phyloP scores from a whole-genome alignment of 1,140 invertebrate species.

The Acyrthosiphon pisum region DNA sequence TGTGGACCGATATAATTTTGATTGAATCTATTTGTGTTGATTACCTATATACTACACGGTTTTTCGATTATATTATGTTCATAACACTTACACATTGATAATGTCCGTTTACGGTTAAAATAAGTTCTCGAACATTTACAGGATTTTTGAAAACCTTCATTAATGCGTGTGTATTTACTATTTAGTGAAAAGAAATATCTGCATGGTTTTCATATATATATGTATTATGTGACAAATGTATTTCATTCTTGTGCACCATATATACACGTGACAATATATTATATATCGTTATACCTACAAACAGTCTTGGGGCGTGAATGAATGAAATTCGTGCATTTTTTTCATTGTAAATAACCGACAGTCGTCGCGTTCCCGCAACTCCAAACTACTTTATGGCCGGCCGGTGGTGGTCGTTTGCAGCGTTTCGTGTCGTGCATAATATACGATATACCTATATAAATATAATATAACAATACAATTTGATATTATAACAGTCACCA shows the following conservation, averaged over 20 bases:
- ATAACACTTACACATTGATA: not conserved
- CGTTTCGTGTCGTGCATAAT: not conserved
- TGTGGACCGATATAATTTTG: not conserved
- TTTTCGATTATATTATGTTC: not conserved
- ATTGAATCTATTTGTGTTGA: not conserved
- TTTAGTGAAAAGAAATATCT: not conserved
- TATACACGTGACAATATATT: not conserved
- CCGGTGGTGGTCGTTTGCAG: not conserved
- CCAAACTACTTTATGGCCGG: not conserved
- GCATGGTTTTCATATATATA: not conserved
- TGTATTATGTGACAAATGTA: not conserved
- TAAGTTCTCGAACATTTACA: not conserved
- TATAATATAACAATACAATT: not conserved
- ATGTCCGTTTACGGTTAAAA: not conserved
- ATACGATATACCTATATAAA: not conserved
- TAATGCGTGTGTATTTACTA: not conserved
- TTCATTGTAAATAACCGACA: not conserved
- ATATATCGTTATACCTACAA: not conserved
- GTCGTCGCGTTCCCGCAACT: not conserved
- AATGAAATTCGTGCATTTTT: slow-evolving; percentile 9
- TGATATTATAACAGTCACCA: slow-evolving; percentile 22
- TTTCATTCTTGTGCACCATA: not conserved
- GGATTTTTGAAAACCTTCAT: not conserved
- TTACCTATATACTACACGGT: not conserved
- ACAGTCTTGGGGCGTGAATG: not conserved